Evolutionary conservation across 2,888 invertebrate species (phyloP).

Genomic region (Caenorhabditis drosophilae): DNA sequence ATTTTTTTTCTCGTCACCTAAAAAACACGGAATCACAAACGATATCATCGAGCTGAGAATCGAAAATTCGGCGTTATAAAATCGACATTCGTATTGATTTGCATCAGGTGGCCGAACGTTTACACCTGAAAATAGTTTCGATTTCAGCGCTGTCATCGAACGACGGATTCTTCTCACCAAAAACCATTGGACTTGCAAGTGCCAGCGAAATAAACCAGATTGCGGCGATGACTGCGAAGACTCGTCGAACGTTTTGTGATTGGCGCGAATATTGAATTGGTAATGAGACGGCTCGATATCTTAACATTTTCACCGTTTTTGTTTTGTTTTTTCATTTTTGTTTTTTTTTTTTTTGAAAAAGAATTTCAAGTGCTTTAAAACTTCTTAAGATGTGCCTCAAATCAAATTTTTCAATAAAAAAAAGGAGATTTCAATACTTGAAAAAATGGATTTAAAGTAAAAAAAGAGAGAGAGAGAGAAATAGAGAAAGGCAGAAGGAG

Average conservation of each 20-base stretch:
- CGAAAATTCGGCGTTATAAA: conserved; percentile 73
- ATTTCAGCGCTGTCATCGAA: conserved; percentile 2
- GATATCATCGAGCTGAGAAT: conserved; percentile 71
- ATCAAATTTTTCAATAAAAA: too few species aligned
- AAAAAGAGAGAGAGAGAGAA: too few species aligned
- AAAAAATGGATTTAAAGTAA: too few species aligned
- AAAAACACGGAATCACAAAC: conserved; percentile 71
- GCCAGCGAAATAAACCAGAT: conserved; percentile 95
- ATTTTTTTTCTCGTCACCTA: too few species aligned
- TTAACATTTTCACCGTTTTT: conserved; percentile 69
- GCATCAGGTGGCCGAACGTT: conserved; percentile 63
- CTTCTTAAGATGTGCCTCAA: too few species aligned
- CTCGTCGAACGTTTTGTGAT: conserved; percentile 87
- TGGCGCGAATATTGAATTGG: conserved; percentile 99
- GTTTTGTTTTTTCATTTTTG: too few species aligned
- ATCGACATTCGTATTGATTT: conserved; percentile 69
- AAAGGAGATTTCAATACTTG: too few species aligned
- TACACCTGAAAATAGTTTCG: conserved; percentile 48
- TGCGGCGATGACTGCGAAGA: conserved; percentile 88
- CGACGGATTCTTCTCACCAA: conserved; percentile 81
- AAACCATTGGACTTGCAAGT: conserved; percentile 91
- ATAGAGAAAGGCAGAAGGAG: too few species aligned
- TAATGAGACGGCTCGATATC: conserved; percentile 97
- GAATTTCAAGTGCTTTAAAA: too few species aligned
- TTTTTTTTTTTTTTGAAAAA: too few species aligned